Evolutionary conservation across 2,113 vertebrate species (phyloP).

Genomic region (Sceloporus tristichus): DNA sequence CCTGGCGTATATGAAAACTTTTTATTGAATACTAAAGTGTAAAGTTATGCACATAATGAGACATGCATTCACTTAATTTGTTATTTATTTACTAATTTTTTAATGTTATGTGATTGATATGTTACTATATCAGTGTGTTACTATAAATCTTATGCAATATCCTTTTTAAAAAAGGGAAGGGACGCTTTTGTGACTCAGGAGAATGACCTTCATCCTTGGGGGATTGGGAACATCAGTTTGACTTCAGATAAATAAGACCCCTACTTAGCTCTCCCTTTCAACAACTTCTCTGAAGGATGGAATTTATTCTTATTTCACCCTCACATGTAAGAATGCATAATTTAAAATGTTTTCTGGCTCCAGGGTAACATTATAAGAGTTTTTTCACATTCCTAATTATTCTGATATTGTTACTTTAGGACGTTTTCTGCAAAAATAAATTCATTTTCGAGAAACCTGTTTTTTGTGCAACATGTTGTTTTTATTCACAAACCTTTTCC

Average conservation of each 20-base stretch:
- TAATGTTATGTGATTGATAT: background rate
- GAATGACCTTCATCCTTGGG: background rate
- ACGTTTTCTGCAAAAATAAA: no score
- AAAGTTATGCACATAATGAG: background rate
- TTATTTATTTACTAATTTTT: background rate
- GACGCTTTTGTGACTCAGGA: background rate
- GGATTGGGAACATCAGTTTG: background rate
- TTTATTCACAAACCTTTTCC: no score
- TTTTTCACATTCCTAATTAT: no score
- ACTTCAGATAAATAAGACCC: background rate
- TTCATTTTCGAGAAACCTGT: no score
- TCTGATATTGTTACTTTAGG: no score
- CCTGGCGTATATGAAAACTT: background rate
- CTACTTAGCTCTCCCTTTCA: no score
- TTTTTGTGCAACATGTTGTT: no score
- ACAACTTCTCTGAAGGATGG: background rate
- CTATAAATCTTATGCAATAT: background rate
- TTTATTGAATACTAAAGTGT: background rate
- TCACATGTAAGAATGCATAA: no score
- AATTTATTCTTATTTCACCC: no score
- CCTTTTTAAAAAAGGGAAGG: background rate
- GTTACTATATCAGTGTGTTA: background rate
- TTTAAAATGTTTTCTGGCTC: no score
- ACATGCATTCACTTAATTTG: background rate
- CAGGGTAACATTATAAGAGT: no score